Evolutionary conservation across 1,140 invertebrate genomes (phyloP), one percentile per base, ranked within the genome.

Genomic region (Drosophila nigrodunni): DNA sequence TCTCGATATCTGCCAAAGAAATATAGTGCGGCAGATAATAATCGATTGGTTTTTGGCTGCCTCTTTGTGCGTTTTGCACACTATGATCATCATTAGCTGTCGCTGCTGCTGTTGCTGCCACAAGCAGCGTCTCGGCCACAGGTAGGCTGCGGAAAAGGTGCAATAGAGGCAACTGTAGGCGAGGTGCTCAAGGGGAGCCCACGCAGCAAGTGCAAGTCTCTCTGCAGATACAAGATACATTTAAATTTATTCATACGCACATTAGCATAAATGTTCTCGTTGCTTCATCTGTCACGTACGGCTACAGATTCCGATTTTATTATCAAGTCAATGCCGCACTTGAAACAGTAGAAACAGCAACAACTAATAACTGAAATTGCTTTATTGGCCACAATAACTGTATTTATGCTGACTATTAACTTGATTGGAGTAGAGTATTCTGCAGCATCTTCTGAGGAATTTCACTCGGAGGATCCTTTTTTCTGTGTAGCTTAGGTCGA

Each of bases 11-110:
- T 10, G 49, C 25, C 18, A 58, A 58, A 60, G 61, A 75, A 67
- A 80, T 88, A 87, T 87, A 80, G 76, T 83, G 85, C 77, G 76
- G 70, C 71, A 89, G 82, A 88, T 88, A 89, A 88, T 88, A 88
- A 88, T 88, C 83, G 83, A 89, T 88, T 85, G 77, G 80, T 75
- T 89, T 88, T 89, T 76, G 85, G 82, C 80, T 77, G 85, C 61
- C 58, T 87, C 83, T 79, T 73, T 59, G 61, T 77, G 82, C 79
- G 68, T 74, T 54, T 86, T 71, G 77, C 83, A 75, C 75, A 89
- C 83, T 89, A 82, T 87, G 83, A 87, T 87, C 83, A 89, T 87
- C 83, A 87, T 87, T 87, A 89, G 83, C 60, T 66, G 60, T 59
- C 44, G 76, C 77, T 50, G 71, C 65, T 15, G 37, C 62, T 76